A percentile compares a stretch with the other conserved stretches of the same genome.
Evolutionary conservation across 2,797 vertebrate species (phyloP).

Genomic region (Neopelma chrysocephalum): DNA sequence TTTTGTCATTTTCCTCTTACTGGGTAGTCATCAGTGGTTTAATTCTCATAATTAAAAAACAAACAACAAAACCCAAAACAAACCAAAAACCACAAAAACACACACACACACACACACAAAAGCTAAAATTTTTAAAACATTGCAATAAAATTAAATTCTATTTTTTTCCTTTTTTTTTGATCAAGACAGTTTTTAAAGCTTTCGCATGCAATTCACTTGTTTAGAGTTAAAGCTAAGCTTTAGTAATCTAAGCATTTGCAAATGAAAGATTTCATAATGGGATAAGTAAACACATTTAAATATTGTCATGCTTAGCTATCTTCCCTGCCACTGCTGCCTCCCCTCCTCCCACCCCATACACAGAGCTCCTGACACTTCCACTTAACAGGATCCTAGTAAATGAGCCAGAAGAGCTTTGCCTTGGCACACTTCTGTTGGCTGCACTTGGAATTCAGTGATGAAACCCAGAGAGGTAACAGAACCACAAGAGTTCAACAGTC

Average conservation of each 20-base stretch:
- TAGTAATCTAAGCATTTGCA: background rate
- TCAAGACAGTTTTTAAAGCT: background rate
- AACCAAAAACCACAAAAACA: background rate
- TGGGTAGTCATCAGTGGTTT: background rate
- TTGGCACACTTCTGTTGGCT: background rate
- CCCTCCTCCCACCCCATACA: accelerated
- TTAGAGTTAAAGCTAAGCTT: background rate
- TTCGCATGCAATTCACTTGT: background rate
- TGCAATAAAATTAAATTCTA: background rate
- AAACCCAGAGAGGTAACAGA: background rate
- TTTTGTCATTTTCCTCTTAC: background rate
- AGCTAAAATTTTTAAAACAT: background rate
- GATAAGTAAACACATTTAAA: background rate
- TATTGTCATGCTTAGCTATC: background rate
- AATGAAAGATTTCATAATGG: background rate
- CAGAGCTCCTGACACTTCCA: background rate
- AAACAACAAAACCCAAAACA: background rate
- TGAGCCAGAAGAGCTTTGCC: background rate
- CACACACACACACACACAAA: too few relatives aligned
- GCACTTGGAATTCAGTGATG: background rate
- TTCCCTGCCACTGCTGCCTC: background rate
- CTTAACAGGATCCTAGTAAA: background rate
- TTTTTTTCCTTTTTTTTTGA: background rate
- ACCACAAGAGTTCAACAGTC: background rate
- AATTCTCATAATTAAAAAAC: background rate